Conservation (phyloP, 2,888 invertebrate species). For the Tenthredo scrophulariae region DNA sequence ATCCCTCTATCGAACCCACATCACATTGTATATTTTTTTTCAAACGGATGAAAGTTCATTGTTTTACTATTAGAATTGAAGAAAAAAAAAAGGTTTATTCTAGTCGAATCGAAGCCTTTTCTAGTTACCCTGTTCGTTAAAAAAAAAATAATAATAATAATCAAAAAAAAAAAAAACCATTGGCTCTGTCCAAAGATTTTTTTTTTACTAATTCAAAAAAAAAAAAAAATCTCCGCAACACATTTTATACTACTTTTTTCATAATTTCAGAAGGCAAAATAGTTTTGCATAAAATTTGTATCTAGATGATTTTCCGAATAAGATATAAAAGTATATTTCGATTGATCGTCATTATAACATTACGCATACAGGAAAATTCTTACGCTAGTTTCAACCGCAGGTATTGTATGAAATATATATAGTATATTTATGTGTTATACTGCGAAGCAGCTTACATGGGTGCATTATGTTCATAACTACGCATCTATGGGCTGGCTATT, state of each 20-base stretch:
- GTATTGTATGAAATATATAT: background rate
- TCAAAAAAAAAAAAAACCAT: background rate
- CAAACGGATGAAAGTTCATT: background rate
- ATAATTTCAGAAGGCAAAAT: background rate
- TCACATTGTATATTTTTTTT: background rate
- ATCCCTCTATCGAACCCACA: background rate
- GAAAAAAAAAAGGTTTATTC: background rate
- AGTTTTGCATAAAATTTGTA: background rate
- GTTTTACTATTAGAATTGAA: background rate
- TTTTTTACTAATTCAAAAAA: background rate
- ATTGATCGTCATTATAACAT: background rate
- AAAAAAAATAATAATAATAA: too few species aligned
- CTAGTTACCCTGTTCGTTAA: too few species aligned
- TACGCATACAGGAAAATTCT: background rate
- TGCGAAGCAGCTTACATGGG: background rate
- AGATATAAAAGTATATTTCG: background rate
- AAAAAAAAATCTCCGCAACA: too few species aligned
- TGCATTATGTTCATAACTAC: slow-evolving; percentile 28
- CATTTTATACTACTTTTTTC: too few species aligned
- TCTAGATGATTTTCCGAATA: background rate
- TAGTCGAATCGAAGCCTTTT: background rate
- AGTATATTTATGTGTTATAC: background rate
- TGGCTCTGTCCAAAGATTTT: background rate
- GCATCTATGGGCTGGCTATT: slow-evolving; percentile 46
- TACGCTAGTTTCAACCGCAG: background rate